Evolutionary conservation across 1,140 invertebrate genomes (phyloP).

Genomic region (Pectinophora gossypiella): DNA sequence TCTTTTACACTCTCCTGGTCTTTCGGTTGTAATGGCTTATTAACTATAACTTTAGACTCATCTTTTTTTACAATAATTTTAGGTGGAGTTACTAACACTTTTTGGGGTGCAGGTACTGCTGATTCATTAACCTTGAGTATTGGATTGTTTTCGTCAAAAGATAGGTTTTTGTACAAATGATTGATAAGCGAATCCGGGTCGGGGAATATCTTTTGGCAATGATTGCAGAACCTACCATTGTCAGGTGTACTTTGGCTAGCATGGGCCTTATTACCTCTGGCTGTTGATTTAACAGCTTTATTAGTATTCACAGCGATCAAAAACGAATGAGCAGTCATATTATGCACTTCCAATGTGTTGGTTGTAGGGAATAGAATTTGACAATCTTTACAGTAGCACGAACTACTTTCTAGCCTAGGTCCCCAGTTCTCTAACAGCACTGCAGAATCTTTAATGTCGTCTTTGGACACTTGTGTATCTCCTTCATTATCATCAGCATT

Average conservation of each 20-base stretch:
- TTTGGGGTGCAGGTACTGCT: too few relatives aligned
- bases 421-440: slow-evolving; percentile 34
- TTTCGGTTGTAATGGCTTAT: too few relatives aligned
- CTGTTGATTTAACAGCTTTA: slow-evolving; percentile 16
- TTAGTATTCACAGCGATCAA: slow-evolving; percentile 27
- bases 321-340: slow-evolving; percentile 37
- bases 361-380: slow-evolving; percentile 38
- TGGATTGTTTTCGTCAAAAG: background rate
- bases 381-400: slow-evolving; percentile 35
- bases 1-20: background rate
- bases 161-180: slow-evolving; percentile 28
- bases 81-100: too few relatives aligned
- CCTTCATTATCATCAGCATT: too few relatives aligned
- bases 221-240: slow-evolving; percentile 21
- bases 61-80: background rate
- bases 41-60: background rate
- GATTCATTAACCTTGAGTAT: too few relatives aligned
- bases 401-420: slow-evolving; percentile 15
- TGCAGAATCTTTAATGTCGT: background rate
- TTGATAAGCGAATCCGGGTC: slow-evolving; percentile 28
- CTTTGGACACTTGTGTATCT: background rate
- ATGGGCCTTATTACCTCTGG: slow-evolving; percentile 2
- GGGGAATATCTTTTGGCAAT: slow-evolving; percentile 32
- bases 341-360: slow-evolving; percentile 39
- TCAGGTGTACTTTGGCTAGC: background rate